Evolutionary conservation across 2,888 invertebrate genomes (phyloP), one percentile per base, ranked within the genome.

Genomic region (Erannis defoliaria): DNA sequence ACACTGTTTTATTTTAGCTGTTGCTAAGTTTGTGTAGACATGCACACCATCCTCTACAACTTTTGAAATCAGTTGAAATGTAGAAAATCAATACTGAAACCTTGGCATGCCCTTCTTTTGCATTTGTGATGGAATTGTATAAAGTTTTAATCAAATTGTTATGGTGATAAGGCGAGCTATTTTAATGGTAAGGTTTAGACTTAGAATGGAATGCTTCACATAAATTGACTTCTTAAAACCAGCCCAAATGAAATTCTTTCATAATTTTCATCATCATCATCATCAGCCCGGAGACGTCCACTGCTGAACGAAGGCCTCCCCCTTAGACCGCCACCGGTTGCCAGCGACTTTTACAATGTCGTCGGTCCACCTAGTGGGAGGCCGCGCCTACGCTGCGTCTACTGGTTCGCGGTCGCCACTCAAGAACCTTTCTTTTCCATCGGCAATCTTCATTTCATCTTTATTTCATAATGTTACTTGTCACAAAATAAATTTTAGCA

Each of bases 81-180:
- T 19, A 23, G 21, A 37, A 9, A 53, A 53, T 62, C 48, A 51
- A 56, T 62, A 48, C 12, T 51, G 35, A 42, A 62, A 48, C 53
- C 59, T 59, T 62, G 42, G 26, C 2, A 10, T 38, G 23, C 12
- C 50, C 37, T 50, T 38, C 26, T 50, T 37, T 38, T 18, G n/a
- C 23, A 26, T 50, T 40, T 8, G 5, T 12, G 40, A 9, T 38
- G 23, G 33, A 16, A 49, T 49, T 38, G n/a, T n/a, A 14, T 37
- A 29, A 21, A 18, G 2, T 37, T 57, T 21, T 43, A 19, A 49
- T 35, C 26, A 42, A 50, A 51, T 21, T 35, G 48, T 48, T 33
- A 58, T 1, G 16, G 45, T 58, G 45, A 38, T 38, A 51, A 29
- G 49, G 31, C n/a, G 0, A 5, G 35, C 40, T 29, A 51, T 40